phyloP scores from a whole-genome alignment of 2,888 invertebrate genomes.

The Ptilodon capucinus region DNA sequence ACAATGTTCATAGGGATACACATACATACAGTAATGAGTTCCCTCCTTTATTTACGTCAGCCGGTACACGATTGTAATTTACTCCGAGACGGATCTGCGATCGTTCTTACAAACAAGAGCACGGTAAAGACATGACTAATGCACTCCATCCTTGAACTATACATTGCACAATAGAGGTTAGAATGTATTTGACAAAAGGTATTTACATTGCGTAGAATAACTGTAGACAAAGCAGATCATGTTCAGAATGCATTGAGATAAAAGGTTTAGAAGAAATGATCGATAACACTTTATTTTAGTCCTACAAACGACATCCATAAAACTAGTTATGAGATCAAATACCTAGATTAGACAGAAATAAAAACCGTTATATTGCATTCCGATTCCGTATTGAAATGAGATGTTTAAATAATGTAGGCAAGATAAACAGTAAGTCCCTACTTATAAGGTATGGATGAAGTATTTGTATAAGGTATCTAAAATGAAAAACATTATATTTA shows the following conservation, averaged over 20 bases:
- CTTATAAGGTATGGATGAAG: no score
- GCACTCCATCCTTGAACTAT: conserved; percentile 41
- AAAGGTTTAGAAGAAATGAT: not conserved
- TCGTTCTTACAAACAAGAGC: conserved; percentile 27
- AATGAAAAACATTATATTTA: no score
- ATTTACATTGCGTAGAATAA: not conserved
- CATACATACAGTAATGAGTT: not conserved
- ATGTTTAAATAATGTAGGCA: not conserved
- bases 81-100: conserved; percentile 23
- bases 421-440: not conserved
- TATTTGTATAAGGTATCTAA: no score
- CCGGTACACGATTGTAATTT: conserved; percentile 27
- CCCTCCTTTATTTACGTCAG: conserved; percentile 8
- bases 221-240: not conserved
- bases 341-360: not conserved
- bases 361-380: not conserved
- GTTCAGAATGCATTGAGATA: not conserved
- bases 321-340: not conserved
- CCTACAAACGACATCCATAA: not conserved
- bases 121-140: conserved; percentile 32
- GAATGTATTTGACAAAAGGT: conserved; percentile 23
- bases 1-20: not conserved
- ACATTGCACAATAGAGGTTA: conserved; percentile 16
- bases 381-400: not conserved
- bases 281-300: not conserved